Evolutionary conservation across 2,797 vertebrate genomes (phyloP), one percentile per base, ranked within the genome.

Genomic region (Melanotaenia maccullochi): DNA sequence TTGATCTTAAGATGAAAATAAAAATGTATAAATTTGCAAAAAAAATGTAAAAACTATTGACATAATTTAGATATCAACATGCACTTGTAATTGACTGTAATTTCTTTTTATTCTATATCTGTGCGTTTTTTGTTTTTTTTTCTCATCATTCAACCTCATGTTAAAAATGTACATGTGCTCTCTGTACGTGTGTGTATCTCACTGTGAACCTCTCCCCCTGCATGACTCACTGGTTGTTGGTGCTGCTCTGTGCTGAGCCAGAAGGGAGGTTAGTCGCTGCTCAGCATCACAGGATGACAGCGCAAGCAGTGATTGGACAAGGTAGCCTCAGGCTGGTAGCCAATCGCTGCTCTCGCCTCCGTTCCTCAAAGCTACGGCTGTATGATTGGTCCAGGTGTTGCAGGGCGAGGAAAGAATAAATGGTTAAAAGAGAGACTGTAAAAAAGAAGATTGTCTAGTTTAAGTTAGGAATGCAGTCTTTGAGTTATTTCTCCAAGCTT

Each of bases 351-450:
- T 66, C 85, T 85, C 25, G 73, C 60, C 85, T 83, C 76, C 40
- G 83, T 90, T 79, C 81, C 86, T 85, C 76, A 33, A 91, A 84
- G 91, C 90, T 92, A 90, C 87, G 44, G 77, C 66, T 38, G 65
- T 82, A 33, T 81, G 87, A 94, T 94, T 93, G 93, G 93, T 79
- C 78, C 93, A 94, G 93, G 93, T 94, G 93, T 94, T 94, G 93
- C 87, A 87, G 92, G 90, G 93, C 11, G 87, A 92, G 89, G 74
- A 90, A 85, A 57, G 78, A 83, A 72, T 83, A 75, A 67, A 87
- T 61, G 60, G 61, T 5, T 9, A 76, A 64, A 64, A 49, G 69
- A 72, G 58, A 68, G 68, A 70, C 35, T 1, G 32, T 70, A 68
- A 38, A 68, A 74, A 75, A 60, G 60, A 36, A 73, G 54, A 76